Conservation (phyloP, 2,888 invertebrate genomes). For the Oscheius sp. region DNA sequence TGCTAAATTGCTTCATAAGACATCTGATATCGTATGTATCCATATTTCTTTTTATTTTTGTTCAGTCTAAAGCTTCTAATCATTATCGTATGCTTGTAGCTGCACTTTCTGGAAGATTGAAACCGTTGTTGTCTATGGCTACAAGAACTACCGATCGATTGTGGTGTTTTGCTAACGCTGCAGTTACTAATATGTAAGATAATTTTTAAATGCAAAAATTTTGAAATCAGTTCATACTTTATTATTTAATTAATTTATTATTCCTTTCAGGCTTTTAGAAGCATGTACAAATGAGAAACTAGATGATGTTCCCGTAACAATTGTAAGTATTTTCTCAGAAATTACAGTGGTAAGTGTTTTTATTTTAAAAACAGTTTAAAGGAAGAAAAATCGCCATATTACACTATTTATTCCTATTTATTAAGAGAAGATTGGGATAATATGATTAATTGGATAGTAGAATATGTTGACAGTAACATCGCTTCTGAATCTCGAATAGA, state of each 20-base stretch:
- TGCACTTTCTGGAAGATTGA: slow-evolving; percentile 9
- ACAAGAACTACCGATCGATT: slow-evolving; percentile 24
- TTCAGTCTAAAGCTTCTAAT: not conserved
- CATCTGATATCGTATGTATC: slow-evolving; percentile 4
- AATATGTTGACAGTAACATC: not conserved
- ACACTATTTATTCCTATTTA: slow-evolving; percentile 6
- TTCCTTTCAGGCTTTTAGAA: slow-evolving; percentile 5
- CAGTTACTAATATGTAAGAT: slow-evolving; percentile 14
- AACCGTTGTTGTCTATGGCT: slow-evolving; percentile 26
- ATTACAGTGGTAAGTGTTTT: slow-evolving; percentile 10
- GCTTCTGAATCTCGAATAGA: not conserved
- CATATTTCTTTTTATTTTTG: not conserved
- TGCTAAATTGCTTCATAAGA: not conserved
- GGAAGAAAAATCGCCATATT: slow-evolving; percentile 23
- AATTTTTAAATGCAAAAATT: too few species aligned
- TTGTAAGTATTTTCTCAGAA: slow-evolving; percentile 24
- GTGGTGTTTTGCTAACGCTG: slow-evolving; percentile 28
- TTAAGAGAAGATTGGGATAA: slow-evolving; percentile 21
- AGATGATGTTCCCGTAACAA: slow-evolving; percentile 19
- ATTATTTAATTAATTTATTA: not conserved
- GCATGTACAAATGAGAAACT: slow-evolving; percentile 9
- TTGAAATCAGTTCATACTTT: too few species aligned
- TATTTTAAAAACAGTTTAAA: not conserved
- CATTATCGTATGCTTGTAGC: slow-evolving; percentile 6
- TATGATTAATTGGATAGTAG: slow-evolving; percentile 17